Base-by-base conservation (phyloP, 1,140 invertebrate genomes). In the Polyergus mexicanus region DNA sequence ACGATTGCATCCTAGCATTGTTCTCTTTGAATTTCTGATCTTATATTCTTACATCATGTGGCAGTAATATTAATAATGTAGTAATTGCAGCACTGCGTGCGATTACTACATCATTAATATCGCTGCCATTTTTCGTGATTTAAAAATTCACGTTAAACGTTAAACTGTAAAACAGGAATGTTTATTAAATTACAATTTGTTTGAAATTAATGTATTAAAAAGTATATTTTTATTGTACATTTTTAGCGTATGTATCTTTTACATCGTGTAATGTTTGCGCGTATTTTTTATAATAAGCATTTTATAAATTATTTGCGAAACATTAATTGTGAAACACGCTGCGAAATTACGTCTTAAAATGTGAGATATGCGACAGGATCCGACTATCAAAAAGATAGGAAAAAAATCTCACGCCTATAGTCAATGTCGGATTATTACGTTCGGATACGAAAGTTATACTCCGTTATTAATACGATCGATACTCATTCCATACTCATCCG, bases 381-480 rank as follows among this genome's bases (percentile, higher is more conserved):
- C 38, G 35, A 35, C 44, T 28, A 32, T 56, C 35, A 22, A 71
- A 19, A 44, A 10, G 22, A 47, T 56, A 85, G 28, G 76, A 19
- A 88, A 58, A 76, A 35, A 69, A 28, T 84, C 78, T 72, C 78
- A 88, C 78, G 84, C 35, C 75, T 90, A 85, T 90, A 85, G 87
- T 90, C 86, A 77, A 88, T 76, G 62, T 76, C 80, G 35, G 81
- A 88, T 91, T 84, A 91, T 86, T 88, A 90, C 84, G 84, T 77
- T 87, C 28, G 84, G 60, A 88, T 87, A 89, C 62, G 58, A 90
- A 65, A 90, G 77, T 44, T 44, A 76, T 83, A 88, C 22, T 81
- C 81, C 84, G 83, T 92, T 91, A 92, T 92, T 92, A 92, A 91
- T 92, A 90, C 87, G 85, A 92, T 89, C 87, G 88, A 92, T 92